phyloP scores from a whole-genome alignment of 2,113 vertebrate species.

The Guaruba guarouba region DNA sequence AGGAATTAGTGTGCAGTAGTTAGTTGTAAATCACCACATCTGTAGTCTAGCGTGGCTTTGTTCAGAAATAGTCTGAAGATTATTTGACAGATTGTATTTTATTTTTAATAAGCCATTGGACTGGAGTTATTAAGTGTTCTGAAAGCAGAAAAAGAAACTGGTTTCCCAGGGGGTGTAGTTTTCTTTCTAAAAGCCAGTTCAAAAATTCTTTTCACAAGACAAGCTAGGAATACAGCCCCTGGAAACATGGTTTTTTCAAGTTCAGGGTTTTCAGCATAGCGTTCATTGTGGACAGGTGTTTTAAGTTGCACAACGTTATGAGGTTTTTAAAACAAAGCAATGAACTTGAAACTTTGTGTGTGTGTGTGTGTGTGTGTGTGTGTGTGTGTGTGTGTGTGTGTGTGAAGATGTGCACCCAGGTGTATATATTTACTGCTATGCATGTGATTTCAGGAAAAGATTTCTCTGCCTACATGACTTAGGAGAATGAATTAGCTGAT shows the following conservation, averaged over 20 bases:
- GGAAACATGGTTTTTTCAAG: neutral
- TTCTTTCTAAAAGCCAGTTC: neutral
- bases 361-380: neutral
- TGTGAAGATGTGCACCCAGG: neutral
- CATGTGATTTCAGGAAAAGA: neutral
- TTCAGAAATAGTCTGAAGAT: neutral
- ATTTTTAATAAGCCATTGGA: neutral
- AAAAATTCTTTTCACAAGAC: neutral
- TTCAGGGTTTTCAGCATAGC: neutral
- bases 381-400: neutral
- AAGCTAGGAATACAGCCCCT: neutral
- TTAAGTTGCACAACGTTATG: accelerated
- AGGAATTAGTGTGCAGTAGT: accelerated
- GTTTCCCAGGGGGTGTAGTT: neutral
- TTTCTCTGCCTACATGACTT: neutral
- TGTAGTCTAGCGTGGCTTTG: neutral
- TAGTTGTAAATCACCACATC: neutral
- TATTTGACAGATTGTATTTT: neutral
- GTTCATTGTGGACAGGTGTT: neutral
- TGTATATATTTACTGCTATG: neutral
- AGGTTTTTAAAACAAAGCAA: neutral
- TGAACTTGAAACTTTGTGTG: neutral
- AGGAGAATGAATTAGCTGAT: neutral
- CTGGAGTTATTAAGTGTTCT: neutral
- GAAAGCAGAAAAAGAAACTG: neutral